Percentiles rank a stretch among this genome's conserved stretches.
Evolutionary conservation across 1,140 invertebrate species (phyloP).

Genomic region (Lamellibrachia luymesi): DNA sequence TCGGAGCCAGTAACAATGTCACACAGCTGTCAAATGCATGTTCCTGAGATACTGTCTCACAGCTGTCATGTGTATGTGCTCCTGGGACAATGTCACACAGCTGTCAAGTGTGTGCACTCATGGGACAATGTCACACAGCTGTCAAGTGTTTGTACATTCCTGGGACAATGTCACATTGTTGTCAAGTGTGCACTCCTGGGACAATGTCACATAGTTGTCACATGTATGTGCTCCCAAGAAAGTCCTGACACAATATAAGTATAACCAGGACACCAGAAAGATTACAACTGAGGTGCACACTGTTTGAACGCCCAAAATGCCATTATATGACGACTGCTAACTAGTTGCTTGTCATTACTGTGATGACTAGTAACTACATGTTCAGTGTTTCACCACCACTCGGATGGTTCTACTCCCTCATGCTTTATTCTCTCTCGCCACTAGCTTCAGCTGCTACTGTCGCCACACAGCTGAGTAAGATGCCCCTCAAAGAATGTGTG

Average conservation of each 20-base stretch:
- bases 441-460: not conserved
- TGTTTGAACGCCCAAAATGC: not conserved
- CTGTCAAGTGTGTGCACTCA: not conserved
- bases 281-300: not conserved
- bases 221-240: not conserved
- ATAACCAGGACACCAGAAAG: not conserved
- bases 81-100: not conserved
- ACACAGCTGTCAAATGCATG: not conserved
- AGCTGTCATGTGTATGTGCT: not conserved
- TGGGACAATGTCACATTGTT: not conserved
- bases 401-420: not conserved
- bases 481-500: slow-evolving; percentile 85
- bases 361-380: not conserved
- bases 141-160: not conserved
- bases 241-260: not conserved
- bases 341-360: slow-evolving; percentile 7
- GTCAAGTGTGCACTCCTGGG: not conserved
- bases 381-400: not conserved
- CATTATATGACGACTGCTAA: not conserved
- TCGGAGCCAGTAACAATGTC: not conserved
- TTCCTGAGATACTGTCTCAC: not conserved
- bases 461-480: slow-evolving; percentile 69
- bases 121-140: not conserved
- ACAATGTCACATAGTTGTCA: not conserved
- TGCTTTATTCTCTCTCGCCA: not conserved